These are phyloP conservation scores for Himalopsyche tibetana DNA, from an alignment of 2,888 invertebrate species.

Conservation along the genomic window DNA sequence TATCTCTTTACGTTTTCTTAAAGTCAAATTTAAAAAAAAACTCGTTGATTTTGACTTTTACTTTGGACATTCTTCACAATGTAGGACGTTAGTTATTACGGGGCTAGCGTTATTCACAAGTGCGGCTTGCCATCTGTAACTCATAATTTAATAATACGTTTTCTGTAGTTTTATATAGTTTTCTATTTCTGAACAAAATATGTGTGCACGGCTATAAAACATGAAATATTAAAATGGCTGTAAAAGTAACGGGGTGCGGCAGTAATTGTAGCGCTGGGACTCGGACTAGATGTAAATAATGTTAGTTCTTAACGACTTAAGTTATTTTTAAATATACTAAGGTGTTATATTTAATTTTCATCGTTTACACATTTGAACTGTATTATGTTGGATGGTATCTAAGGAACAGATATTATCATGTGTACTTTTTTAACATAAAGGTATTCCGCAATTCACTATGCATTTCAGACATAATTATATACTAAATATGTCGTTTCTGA, in stretches of 20 bases:
- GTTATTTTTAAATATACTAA: not conserved
- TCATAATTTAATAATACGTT: conserved; percentile 8
- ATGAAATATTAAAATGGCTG: conserved; percentile 26
- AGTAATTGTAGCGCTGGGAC: not conserved
- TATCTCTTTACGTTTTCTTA: too few relatives aligned
- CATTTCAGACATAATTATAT: too few relatives aligned
- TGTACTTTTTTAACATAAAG: too few relatives aligned
- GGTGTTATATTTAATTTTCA: not conserved
- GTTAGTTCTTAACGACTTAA: not conserved
- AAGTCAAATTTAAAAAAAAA: too few relatives aligned
- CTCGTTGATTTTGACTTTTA: too few relatives aligned
- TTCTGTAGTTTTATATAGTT: not conserved
- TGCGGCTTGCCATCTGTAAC: not conserved
- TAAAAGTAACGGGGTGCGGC: conserved; percentile 13
- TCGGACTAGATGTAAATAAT: not conserved
- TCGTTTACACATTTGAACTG: not conserved
- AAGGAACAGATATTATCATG: too few relatives aligned
- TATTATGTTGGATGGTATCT: too few relatives aligned
- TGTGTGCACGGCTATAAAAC: not conserved
- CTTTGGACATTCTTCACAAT: too few relatives aligned
- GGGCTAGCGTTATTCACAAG: too few relatives aligned
- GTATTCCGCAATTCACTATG: too few relatives aligned
- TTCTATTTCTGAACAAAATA: conserved; percentile 11
- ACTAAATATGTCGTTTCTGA: too few relatives aligned
- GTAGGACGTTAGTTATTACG: too few relatives aligned